phyloP scores from a whole-genome alignment of 1,140 invertebrate species.

The Brachionus plicatilis region DNA sequence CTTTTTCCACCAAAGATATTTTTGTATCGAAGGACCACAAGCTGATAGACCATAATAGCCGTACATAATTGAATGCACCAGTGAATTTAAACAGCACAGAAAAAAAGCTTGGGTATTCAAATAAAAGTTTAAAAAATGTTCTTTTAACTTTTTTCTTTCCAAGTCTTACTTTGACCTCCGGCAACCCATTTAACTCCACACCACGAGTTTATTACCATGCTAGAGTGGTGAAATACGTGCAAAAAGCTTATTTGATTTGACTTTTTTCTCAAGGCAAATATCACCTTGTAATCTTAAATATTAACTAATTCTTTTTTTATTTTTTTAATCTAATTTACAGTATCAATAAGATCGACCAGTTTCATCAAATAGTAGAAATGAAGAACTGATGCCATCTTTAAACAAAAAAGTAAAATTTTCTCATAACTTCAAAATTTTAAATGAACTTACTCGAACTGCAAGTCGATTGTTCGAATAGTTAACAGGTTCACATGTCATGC shows the following conservation, averaged over 20 bases:
- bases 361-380: constrained; percentile 45
- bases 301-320: background rate
- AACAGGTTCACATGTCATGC: constrained; percentile 47
- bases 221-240: constrained; percentile 65
- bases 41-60: constrained; percentile 67
- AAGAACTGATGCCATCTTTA: constrained; percentile 42
- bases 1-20: constrained; percentile 57
- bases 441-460: constrained; percentile 39
- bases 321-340: constrained; percentile 22
- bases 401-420: background rate
- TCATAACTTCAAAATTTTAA: background rate
- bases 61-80: constrained; percentile 75
- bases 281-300: background rate
- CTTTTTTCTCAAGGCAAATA: constrained; percentile 66
- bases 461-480: constrained; percentile 43
- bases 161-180: constrained; percentile 43
- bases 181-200: constrained; percentile 47
- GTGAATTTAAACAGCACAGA: constrained; percentile 62
- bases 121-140: background rate
- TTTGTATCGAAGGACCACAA: constrained; percentile 55
- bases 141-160: background rate
- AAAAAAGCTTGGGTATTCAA: constrained; percentile 5
- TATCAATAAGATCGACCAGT: constrained; percentile 43
- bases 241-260: constrained; percentile 69
- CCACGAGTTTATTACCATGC: constrained; percentile 54